phyloP scores from a whole-genome alignment of 2,797 vertebrate genomes.

The Alosa sapidissima region DNA sequence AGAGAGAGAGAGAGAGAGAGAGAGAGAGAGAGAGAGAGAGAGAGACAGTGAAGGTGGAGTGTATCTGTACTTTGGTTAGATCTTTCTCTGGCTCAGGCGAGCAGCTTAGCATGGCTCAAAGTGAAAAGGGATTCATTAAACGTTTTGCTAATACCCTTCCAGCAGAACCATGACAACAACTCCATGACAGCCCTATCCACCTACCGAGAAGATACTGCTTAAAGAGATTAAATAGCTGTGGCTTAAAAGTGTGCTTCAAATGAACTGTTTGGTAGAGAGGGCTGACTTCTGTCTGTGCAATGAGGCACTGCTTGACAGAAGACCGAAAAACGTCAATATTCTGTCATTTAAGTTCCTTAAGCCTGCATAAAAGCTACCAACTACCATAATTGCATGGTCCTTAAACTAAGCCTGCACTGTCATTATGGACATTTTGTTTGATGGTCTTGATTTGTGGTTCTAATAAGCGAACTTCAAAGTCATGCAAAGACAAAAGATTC shows the following conservation, averaged over 20 bases:
- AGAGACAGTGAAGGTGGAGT: not conserved
- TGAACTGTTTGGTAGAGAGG: not conserved
- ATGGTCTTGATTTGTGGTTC: not conserved
- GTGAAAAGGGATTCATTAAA: constrained; percentile 20
- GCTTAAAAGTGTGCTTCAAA: constrained; percentile 16
- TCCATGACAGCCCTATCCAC: constrained; percentile 11
- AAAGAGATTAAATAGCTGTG: constrained; percentile 14
- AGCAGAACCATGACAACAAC: constrained; percentile 20
- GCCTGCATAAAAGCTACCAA: not conserved
- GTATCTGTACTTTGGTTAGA: not conserved
- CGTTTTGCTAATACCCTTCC: constrained; percentile 14
- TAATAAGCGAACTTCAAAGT: not conserved
- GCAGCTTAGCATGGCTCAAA: constrained; percentile 11
- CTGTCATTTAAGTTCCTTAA: not conserved
- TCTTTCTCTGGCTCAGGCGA: constrained; percentile 1
- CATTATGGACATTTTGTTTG: not conserved
- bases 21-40: not conserved
- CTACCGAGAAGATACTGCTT: constrained; percentile 13
- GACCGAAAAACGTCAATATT: not conserved
- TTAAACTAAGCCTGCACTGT: not conserved
- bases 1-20: not conserved
- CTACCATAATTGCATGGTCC: not conserved
- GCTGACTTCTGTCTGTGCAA: not conserved
- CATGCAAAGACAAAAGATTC: not conserved
- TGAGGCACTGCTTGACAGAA: not conserved